Conservation (phyloP, 2,113 vertebrate genomes). For the Willisornis vidua region DNA sequence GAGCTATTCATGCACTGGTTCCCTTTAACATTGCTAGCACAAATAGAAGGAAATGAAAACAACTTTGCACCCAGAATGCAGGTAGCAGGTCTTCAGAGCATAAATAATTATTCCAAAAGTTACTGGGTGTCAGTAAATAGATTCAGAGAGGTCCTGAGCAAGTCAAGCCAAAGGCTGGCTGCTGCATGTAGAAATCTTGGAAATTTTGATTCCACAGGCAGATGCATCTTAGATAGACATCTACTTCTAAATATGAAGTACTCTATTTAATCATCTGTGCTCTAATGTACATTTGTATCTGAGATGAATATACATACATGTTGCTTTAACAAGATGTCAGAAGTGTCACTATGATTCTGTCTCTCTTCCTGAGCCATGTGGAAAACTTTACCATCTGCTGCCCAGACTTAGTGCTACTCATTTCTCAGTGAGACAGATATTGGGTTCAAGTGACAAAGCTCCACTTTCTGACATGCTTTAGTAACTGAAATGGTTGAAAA, state of each 20-base stretch:
- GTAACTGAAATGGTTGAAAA: not conserved
- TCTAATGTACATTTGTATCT: not conserved
- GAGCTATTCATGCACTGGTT: not conserved
- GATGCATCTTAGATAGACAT: not conserved
- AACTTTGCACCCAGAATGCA: not conserved
- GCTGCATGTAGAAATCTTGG: not conserved
- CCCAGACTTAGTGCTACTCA: not conserved
- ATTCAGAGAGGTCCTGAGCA: not conserved
- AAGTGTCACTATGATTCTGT: not conserved
- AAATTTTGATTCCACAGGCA: not conserved
- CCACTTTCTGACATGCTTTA: not conserved
- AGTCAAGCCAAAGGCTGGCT: not conserved
- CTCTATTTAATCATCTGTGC: not conserved
- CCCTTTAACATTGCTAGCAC: not conserved
- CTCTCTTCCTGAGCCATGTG: not conserved
- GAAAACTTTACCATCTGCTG: not conserved
- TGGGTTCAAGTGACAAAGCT: not conserved
- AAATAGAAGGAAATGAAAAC: not conserved
- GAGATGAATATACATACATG: not conserved
- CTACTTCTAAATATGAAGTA: not conserved
- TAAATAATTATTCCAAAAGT: not conserved
- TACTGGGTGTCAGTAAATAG: not conserved
- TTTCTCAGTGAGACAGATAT: not conserved
- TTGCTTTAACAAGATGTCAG: not conserved
- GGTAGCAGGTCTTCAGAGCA: not conserved